These are phyloP conservation scores for Telenomus remus DNA, from an alignment of 1,140 invertebrate genomes.

Conservation along the genomic window DNA sequence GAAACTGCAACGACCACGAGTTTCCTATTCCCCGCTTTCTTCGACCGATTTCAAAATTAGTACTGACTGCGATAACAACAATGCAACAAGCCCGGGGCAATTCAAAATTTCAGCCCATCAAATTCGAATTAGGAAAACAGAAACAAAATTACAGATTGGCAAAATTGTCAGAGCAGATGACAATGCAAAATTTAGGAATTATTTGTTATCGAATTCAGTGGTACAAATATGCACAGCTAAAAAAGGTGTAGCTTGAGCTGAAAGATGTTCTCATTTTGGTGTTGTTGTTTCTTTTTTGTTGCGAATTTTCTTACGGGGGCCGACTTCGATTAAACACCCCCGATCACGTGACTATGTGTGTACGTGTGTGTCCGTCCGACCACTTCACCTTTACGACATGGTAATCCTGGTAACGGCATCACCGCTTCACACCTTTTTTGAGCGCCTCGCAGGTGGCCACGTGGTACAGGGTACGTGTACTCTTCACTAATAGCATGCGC, in stretches of 20 bases:
- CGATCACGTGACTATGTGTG: constrained; percentile 59
- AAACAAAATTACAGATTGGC: too few species aligned
- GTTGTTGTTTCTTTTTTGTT: constrained; percentile 70
- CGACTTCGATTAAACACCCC: constrained; percentile 58
- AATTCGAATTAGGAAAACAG: too few species aligned
- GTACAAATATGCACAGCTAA: constrained; percentile 45
- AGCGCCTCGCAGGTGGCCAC: constrained; percentile 81
- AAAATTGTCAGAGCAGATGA: background rate
- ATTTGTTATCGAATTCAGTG: constrained; percentile 33
- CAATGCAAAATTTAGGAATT: constrained; percentile 1
- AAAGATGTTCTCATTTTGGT: constrained; percentile 67
- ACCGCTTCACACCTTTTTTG: constrained; percentile 71
- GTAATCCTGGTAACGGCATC: constrained; percentile 61
- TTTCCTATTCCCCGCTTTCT: constrained; percentile 47
- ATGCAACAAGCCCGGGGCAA: background rate
- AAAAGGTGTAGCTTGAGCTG: constrained; percentile 32
- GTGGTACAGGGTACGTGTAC: constrained; percentile 87
- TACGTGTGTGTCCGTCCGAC: constrained; percentile 59
- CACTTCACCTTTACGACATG: constrained; percentile 61
- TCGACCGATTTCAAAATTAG: constrained; percentile 30
- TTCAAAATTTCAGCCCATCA: background rate
- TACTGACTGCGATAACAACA: constrained; percentile 42
- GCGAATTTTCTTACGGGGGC: constrained; percentile 65
- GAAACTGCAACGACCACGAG: constrained; percentile 38
- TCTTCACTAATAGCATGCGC: constrained; percentile 76